Evolutionary conservation across 2,113 vertebrate species (phyloP), one percentile per base, ranked within the genome.

Genomic region (Leptodactylus fuscus): DNA sequence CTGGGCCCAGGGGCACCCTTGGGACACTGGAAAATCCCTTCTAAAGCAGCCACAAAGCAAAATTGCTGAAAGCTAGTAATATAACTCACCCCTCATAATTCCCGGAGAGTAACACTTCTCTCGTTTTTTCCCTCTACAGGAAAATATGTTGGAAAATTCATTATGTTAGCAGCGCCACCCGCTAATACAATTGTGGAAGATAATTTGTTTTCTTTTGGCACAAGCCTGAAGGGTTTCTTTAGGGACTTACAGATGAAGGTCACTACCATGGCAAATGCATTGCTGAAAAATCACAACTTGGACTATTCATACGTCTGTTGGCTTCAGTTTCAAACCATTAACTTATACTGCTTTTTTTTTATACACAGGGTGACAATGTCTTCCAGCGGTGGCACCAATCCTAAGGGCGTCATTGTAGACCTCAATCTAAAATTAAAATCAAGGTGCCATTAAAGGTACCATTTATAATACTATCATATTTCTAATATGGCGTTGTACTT

Each of bases 61-160:
- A 51, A 78, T 32, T 85, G 83, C 83, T 85, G 74, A 85, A 78
- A 78, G 58, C 83, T 53, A 16, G 83, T 77, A 78, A 85, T 77
- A 67, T 78, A 51, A 78, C 48, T 77, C 58, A 24, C 29, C 74
- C 44, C 18, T 65, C 22, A 10, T 22, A 22, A n/a, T 58, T 38
- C 15, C 82, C n/a, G 24, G 20, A 71, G 62, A 24, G 27, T 29
- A 38, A 74, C 18, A 44, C 12, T 24, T 24, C 22, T 65, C 58
- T 83, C 24, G 29, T 7, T 34, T 82, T 83, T 58, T 75, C 55
- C 49, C 55, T 60, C 34, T n/a, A 44, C 24, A 58, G n/a, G 24
- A 60, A 82, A 74, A 82, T 69, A 69, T 36, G 24, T 77, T 27
- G 83, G 46, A 67, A 85, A 78, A 85, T 67, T 85, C 74, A 85